Base-by-base conservation (phyloP, 2,113 vertebrate species). In the Crocuta crocuta region DNA sequence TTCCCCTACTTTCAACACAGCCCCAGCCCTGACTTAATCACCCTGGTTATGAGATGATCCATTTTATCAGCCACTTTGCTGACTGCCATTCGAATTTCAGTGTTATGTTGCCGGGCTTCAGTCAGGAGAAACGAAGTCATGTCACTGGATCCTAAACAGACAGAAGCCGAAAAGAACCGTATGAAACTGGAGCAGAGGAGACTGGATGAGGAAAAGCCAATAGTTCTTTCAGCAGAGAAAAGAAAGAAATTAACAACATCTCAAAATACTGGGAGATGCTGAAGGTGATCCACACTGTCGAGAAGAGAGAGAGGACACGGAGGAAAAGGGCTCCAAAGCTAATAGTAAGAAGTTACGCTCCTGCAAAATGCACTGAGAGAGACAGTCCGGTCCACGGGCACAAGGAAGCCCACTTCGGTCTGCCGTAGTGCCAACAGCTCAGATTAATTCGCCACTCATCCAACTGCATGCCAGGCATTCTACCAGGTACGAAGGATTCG, bases 21-120 rank as follows among this genome's bases (percentile, higher is more conserved):
- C 13, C 61, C 78, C 68, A 55, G 43, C 24, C 31, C 58, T 71
- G 48, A 96, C 23, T 89, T 65, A 0, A 21, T 78, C 95, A 99
- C 99, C 99, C 99, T 99, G 48, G 99, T 98, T 96, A 99, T 96
- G 95, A 99, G 98, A 53, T 99, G 99, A 98, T 99, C 99, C 97
- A 99, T 99, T 99, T 99, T 99, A 98, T 99, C 99, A 4, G 99
- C 99, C 0, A 99, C 99, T 99, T 99, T 99, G 97, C 99, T 99
- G 0, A 99, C 99, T 0, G 99, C 99, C 98, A 99, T 97, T 15
- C 99, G 98, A 98, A 99, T 99, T 98, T 99, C 99, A 0, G 99
- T 99, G 98, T 99, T 99, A 92, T 99, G 99, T 74, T 99, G 99
- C n/a, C 99, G 99, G 35, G 99, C 99, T 95, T 99, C 99, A 0